Base-by-base conservation (phyloP, 2,113 vertebrate genomes). In the Corythaeola cristata region DNA sequence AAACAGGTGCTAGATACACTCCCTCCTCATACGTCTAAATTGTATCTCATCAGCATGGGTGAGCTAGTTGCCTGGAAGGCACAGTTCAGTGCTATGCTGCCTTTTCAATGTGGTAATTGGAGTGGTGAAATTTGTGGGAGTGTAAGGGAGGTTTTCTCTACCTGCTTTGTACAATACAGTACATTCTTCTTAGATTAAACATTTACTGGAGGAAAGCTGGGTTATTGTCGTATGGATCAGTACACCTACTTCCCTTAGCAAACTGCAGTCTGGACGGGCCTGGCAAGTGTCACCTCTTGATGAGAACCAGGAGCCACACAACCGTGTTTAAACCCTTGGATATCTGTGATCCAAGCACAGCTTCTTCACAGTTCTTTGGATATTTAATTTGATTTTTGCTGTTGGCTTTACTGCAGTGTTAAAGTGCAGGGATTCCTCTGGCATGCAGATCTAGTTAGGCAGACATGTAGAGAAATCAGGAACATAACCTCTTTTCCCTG, bases 181-280 rank as follows among this genome's bases (percentile, higher is more conserved):
- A 12, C 66, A 30, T 97, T 93, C 80, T 56, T 93, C 60, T 68
- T 4, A 20, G 91, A 75, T 91, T 84, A 91, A 97, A 74, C n/a
- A 59, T 83, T 77, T 59, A 59, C 90, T 47, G 41, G 50, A 55
- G 44, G 16, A 37, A 89, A 81, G 32, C 1, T 67, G n/a, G 27
- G 20, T 50, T 67, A 0, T 26, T 71, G 17, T 14, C 23, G 45
- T 39, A 71, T 41, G 68, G 79, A 67, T 52, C 67, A 27, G n/a
- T 26, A 15, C 21, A 8, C 28, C 33, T 67, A 83, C 23, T 37
- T 24, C 3, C 4, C 27, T 41, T 9, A 67, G 56, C 59, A 41
- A 45, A 39, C 49, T 30, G 28, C 55, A 50, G 44, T 5, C 71
- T 59, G 71, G 47, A 32, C 0, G 1, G 33, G 39, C 19, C 66